Evolutionary conservation across 2,888 invertebrate genomes (phyloP), one percentile per base, ranked within the genome.

Genomic region (Troides aeacus): DNA sequence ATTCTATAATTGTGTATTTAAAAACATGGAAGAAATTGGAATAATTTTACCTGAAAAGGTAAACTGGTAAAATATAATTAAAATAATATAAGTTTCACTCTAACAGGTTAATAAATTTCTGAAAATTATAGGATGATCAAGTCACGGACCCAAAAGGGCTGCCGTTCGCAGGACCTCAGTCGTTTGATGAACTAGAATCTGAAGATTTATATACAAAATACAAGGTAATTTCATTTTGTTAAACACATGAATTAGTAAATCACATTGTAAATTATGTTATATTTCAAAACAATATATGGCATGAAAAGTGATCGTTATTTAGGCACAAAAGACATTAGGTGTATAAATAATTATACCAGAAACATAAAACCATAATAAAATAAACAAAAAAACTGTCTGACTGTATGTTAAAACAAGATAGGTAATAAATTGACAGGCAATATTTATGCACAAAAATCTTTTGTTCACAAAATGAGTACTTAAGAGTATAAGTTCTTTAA

Each of bases 131-230:
- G 96, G 96, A 96, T 81, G 96, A 96, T 73, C 89, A 90, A 82
- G 88, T 93, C 64, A 88, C 92, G 58, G 95, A 95, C 77, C 86
- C 92, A n/a, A 95, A 95, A 83, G 95, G 94, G 53, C 89, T 93
- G 68, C 90, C 94, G 72, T 95, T 95, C 73, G 94, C 95, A 76
- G 95, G 95, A 46, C 94, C 95, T 21, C 95, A 95, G 78, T 93
- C 95, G 23, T 93, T 96, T 73, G 97, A 97, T 78, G 97, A 97
- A 79, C 81, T 97, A 73, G 98, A 98, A 85, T 94, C 96, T 59
- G 98, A 98, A 87, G 99, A 99, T 93, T 93, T 99, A 65, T 99
- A 98, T 86, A 98, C 98, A 18, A 98, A 98, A 89, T 99, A 97
- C 82, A 99, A 99, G 95, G 97, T 97, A 93, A 8, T 23, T 75